Base-by-base conservation (phyloP, 2,113 vertebrate genomes). In the Prunella fulvescens region DNA sequence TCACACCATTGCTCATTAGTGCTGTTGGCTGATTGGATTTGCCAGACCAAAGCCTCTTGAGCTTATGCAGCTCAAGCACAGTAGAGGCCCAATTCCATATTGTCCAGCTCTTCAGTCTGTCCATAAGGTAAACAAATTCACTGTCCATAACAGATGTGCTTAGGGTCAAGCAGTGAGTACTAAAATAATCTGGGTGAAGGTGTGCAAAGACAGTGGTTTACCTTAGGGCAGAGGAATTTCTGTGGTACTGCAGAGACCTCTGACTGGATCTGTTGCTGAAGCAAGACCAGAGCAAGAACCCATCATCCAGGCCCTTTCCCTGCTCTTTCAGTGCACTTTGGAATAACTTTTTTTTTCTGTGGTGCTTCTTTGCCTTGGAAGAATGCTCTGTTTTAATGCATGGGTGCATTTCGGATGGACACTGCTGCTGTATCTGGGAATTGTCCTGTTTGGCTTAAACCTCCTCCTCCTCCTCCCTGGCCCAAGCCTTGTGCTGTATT, bases 131-230 rank as follows among this genome's bases (percentile, higher is more conserved):
- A 31, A 39, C 72, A 64, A 83, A 65, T 61, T 54, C 9, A 4
- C 29, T 45, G 0, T 51, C 33, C 5, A 0, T 42, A 3, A 50
- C 2, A 29, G 26, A 17, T 35, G 25, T 72, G 24, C 15, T 69
- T 56, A 35, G 22, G 19, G n/a, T 65, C 23, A 33, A 40, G 18
- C 26, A 54, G 33, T 4, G 2, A 84, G 62, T 16, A 29, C 45
- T 18, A 24, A 51, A 67, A 47, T 48, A 54, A 39, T 19, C 26
- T 53, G n/a, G 10, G 6, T 31, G 12, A 48, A 72, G 35, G 13
- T 51, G 28, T 51, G 35, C 51, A 45, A 53, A 70, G 28, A 16
- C 15, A 25, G 10, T 44, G 17, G 4, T 53, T 82, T 31, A 54
- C 35, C 15, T 81, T 57, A 33, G 40, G 29, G 45, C 58, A 62